Evolutionary conservation across 2,888 invertebrate species (phyloP).

Genomic region (Petrolisthes manimaculis): DNA sequence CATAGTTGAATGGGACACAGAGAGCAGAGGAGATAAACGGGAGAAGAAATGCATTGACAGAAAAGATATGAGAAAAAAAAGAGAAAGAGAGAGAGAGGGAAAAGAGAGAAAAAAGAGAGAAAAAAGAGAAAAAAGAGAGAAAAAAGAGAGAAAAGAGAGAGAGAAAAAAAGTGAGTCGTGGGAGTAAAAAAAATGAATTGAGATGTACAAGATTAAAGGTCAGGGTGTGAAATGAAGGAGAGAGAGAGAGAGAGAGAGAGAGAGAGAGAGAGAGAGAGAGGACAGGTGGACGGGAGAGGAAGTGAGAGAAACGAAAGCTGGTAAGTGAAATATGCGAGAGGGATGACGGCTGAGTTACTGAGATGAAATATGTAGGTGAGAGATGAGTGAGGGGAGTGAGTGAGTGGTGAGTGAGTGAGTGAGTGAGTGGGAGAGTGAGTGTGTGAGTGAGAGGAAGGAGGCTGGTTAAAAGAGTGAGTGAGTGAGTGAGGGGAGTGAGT

Average conservation of each 20-base stretch:
- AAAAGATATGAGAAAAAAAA: background rate
- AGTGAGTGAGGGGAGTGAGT: background rate
- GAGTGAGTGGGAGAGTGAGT: background rate
- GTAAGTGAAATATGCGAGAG: too few species aligned
- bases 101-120: background rate
- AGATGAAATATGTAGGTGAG: too few species aligned
- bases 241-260: conserved; percentile 2
- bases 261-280: background rate
- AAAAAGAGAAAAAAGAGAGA: background rate
- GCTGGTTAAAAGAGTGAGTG: background rate
- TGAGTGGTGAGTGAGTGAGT: background rate
- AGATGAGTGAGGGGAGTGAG: too few species aligned
- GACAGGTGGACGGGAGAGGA: background rate
- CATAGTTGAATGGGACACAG: too few species aligned
- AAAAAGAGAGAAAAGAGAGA: background rate
- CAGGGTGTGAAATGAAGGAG: too few species aligned
- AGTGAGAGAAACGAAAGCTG: background rate
- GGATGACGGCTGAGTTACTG: too few species aligned
- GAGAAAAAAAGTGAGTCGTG: background rate
- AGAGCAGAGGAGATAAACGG: background rate
- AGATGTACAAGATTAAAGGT: background rate
- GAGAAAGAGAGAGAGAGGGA: background rate
- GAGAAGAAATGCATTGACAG: background rate
- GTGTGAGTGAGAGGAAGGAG: background rate
- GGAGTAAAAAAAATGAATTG: background rate